A percentile compares a stretch with the other conserved stretches of the same genome.
These are phyloP conservation scores for Phrynocephalus versicolor DNA, from an alignment of 2,113 vertebrate genomes.

Conservation along the genomic window DNA sequence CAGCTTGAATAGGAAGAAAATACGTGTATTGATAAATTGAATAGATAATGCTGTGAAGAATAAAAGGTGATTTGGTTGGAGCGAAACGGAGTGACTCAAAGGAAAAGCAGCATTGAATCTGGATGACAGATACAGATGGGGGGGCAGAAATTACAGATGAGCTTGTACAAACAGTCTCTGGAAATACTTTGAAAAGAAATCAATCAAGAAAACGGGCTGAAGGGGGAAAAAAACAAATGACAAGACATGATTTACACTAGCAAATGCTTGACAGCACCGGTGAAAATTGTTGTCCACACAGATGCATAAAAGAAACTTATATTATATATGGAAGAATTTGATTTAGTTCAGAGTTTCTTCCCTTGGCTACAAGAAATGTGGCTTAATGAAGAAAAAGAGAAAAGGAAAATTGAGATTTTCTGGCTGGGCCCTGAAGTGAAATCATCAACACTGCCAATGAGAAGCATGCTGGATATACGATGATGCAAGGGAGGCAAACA, in stretches of 20 bases:
- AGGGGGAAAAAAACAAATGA: background rate
- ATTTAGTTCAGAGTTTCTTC: slow-evolving; percentile 39
- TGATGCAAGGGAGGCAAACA: slow-evolving; percentile 21
- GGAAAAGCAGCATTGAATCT: background rate
- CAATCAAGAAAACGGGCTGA: background rate
- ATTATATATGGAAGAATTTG: slow-evolving; percentile 17
- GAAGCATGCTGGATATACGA: slow-evolving; percentile 33
- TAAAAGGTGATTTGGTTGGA: slow-evolving; percentile 36
- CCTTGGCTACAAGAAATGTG: background rate
- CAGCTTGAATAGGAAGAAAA: slow-evolving; percentile 50
- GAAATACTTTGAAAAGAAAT: slow-evolving; percentile 14
- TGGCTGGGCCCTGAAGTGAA: slow-evolving; percentile 39
- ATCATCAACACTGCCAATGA: slow-evolving; percentile 36
- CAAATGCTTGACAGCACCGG: background rate
- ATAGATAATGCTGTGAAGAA: slow-evolving; percentile 28
- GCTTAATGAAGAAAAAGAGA: slow-evolving; percentile 47
- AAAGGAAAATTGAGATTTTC: slow-evolving; percentile 29
- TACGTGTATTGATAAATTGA: slow-evolving; percentile 30
- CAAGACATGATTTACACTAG: slow-evolving; percentile 4
- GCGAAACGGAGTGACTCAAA: background rate
- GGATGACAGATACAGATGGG: background rate
- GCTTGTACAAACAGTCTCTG: background rate
- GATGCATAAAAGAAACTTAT: background rate
- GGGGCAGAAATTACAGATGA: slow-evolving; percentile 8
- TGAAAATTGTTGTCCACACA: background rate